Conservation (phyloP, 2,888 invertebrate species). For the Dromius quadrimaculatus region DNA sequence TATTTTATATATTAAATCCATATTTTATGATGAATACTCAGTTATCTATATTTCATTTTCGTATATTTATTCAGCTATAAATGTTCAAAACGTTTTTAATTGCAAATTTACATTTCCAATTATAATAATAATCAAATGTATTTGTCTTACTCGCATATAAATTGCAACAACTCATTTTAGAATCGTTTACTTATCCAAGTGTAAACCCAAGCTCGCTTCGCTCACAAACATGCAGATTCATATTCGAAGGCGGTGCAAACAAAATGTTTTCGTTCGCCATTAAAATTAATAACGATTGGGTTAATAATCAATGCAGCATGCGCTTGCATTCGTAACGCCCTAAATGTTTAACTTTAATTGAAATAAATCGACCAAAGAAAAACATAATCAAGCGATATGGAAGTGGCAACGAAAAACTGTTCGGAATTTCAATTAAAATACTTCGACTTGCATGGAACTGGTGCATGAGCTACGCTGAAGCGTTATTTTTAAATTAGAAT, state of each 20-base stretch:
- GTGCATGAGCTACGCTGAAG: conserved; percentile 5
- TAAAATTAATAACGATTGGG: conserved; percentile 40
- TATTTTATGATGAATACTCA: no score
- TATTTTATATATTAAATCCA: no score
- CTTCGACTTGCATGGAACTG: conserved; percentile 29
- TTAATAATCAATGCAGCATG: conserved; percentile 37
- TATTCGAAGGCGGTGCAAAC: conserved; percentile 9
- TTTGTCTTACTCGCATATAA: no score
- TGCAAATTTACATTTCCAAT: no score
- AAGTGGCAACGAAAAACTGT: conserved; percentile 52
- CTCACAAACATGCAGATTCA: conserved; percentile 14
- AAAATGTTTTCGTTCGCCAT: conserved; percentile 24
- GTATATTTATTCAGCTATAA: no score
- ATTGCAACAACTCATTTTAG: no score
- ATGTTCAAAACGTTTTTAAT: no score
- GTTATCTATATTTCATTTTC: no score
- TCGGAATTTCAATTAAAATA: conserved; percentile 55
- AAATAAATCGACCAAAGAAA: conserved; percentile 42
- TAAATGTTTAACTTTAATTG: conserved; percentile 44
- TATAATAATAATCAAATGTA: no score
- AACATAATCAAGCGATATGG: conserved; percentile 35
- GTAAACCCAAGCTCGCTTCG: conserved; percentile 8
- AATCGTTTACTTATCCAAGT: background rate
- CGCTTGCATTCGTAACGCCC: conserved; percentile 23
- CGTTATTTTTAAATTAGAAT: conserved; percentile 49